These are phyloP conservation scores for Hyposoter didymator DNA, from an alignment of 2,888 invertebrate species.

Conservation along the genomic window DNA sequence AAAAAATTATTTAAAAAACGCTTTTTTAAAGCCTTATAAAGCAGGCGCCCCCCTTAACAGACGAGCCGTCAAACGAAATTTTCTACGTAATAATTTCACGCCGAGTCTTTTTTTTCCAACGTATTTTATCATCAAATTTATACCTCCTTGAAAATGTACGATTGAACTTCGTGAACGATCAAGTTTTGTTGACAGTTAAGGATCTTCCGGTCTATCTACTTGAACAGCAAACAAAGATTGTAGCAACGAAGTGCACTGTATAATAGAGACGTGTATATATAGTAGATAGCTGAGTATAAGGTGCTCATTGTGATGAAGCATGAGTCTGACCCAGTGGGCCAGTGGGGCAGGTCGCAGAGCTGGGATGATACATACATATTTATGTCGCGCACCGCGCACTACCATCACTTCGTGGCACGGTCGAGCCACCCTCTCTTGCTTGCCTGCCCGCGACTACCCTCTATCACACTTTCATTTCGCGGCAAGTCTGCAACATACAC, in stretches of 20 bases:
- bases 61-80: neutral
- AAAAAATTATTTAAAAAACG: too few relatives aligned
- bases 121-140: neutral
- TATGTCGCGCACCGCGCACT: constrained; percentile 82
- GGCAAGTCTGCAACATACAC: constrained; percentile 54
- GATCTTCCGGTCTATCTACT: constrained; percentile 76
- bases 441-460: constrained; percentile 60
- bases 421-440: constrained; percentile 66
- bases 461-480: constrained; percentile 61
- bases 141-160: neutral
- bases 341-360: constrained; percentile 83
- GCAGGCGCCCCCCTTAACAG: too few relatives aligned
- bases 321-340: constrained; percentile 84
- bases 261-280: constrained; percentile 43
- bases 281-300: constrained; percentile 70
- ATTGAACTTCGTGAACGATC: neutral
- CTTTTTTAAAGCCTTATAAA: too few relatives aligned
- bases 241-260: constrained; percentile 70
- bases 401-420: constrained; percentile 67
- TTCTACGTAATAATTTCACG: neutral
- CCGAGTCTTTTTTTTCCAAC: neutral
- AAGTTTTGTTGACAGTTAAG: neutral
- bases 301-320: constrained; percentile 83
- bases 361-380: constrained; percentile 84
- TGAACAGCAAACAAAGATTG: constrained; percentile 75